phyloP scores from a whole-genome alignment of 2,797 vertebrate genomes.

The Micropoecilia bifurca region DNA sequence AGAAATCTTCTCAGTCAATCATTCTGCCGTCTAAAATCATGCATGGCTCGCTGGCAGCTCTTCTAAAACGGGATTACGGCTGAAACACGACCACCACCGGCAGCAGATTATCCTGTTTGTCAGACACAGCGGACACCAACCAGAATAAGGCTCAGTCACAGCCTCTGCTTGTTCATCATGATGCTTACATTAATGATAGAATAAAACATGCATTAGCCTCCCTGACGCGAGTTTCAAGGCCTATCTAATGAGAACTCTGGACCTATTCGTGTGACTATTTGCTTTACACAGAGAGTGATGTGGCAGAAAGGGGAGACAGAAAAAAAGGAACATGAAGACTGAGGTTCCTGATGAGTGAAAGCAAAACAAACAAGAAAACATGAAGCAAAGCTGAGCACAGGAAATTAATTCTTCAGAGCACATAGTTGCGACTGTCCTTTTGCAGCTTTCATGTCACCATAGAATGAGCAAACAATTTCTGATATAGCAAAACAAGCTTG shows the following conservation, averaged over 20 bases:
- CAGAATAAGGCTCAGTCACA: constrained; percentile 21
- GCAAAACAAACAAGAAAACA: constrained; percentile 8
- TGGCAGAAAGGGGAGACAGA: constrained; percentile 12
- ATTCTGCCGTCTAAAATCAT: constrained; percentile 24
- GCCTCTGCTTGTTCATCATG: constrained; percentile 12
- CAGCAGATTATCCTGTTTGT: constrained; percentile 66
- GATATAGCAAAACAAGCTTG: background rate
- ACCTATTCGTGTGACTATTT: background rate
- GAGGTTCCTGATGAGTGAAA: constrained; percentile 4
- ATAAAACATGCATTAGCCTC: background rate
- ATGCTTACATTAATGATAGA: background rate
- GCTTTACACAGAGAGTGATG: background rate
- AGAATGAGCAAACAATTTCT: background rate
- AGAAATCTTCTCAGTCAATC: constrained; percentile 27
- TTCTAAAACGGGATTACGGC: constrained; percentile 65
- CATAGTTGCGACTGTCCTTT: background rate
- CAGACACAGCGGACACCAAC: constrained; percentile 44
- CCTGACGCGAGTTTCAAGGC: background rate
- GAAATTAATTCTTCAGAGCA: background rate
- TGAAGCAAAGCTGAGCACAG: background rate
- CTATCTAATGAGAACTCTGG: background rate
- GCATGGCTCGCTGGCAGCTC: constrained; percentile 44
- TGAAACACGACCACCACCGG: constrained; percentile 46
- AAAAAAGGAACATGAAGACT: background rate
- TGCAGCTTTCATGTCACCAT: background rate